Base-by-base conservation (phyloP, 1,140 invertebrate genomes). In the Drosophila santomea region DNA sequence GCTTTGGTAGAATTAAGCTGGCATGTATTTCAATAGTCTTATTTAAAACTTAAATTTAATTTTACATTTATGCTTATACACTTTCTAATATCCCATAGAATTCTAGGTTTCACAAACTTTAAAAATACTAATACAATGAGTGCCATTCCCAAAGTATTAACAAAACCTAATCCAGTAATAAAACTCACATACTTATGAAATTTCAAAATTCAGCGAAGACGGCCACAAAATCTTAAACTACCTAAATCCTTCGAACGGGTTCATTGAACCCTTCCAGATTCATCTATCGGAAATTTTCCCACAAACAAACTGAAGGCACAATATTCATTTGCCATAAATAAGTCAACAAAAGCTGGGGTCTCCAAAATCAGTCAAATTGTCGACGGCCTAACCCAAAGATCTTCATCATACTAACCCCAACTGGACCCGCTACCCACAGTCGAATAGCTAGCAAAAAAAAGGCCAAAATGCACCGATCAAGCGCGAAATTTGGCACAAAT, bases 401-500 rank as follows among this genome's bases (percentile, higher is more conserved):
- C 68, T 71, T 77, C 78, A 60, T 71, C 64, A 48, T 54, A 14
- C 56, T 61, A 59, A 67, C 47, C 56, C 52, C 44, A 73, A 76
- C 51, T 68, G 61, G 68, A 66, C 61, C 41, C 68, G 69, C 55
- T 77, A 69, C 55, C 47, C 74, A 64, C 64, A 35, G 55, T 47
- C 35, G 55, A 66, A 60, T 38, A 23, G 12, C 39, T 35, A 35
- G 32, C n/a, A 55, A 41, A 52, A 51, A 38, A 4, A 39, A 39
- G 4, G 4, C 4, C 11, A 14, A 78, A 58, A 50, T 59, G 74
- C 45, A 60, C 44, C 71, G 55, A 71, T 83, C 61, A 66, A 88
- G 79, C 82, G 83, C 78, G 62, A 86, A 88, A 79, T 79, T 86
- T 79, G 78, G 66, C 83, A 68, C 69, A 86, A 62, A 69, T 59